These are phyloP conservation scores for Etia nguti DNA, from an alignment of 2,113 vertebrate species.

Conservation along the genomic window DNA sequence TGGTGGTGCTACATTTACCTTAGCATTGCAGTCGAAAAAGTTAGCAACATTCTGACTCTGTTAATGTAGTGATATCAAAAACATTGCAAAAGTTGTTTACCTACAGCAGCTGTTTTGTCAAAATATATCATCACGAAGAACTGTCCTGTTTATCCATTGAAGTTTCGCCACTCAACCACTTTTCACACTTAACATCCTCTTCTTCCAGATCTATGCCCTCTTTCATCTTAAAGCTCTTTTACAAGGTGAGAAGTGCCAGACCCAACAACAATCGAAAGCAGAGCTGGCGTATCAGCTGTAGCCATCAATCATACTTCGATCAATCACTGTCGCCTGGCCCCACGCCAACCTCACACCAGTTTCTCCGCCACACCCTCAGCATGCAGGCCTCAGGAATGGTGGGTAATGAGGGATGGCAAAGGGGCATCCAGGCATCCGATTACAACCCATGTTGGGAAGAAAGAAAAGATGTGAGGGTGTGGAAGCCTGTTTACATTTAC, in stretches of 20 bases:
- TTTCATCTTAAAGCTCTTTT: conserved; percentile 58
- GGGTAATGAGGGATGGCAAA: conserved; percentile 65
- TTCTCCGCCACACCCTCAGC: conserved; percentile 49
- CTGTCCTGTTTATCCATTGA: neutral
- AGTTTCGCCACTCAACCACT: conserved; percentile 1
- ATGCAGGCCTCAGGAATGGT: conserved; percentile 59
- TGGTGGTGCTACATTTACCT: neutral
- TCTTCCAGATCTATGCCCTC: conserved; percentile 5
- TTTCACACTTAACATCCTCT: conserved; percentile 22
- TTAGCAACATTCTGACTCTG: neutral
- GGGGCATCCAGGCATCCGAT: conserved; percentile 47
- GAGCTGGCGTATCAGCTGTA: conserved; percentile 71
- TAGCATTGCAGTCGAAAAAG: neutral
- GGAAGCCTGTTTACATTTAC: conserved; percentile 47
- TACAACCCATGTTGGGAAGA: conserved; percentile 63
- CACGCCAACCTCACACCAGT: conserved; percentile 37
- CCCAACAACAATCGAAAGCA: conserved; percentile 72
- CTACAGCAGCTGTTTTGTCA: neutral
- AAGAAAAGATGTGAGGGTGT: conserved; percentile 37
- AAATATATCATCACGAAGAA: neutral
- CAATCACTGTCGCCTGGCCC: conserved; percentile 65
- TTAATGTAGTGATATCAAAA: neutral
- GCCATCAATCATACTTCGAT: conserved; percentile 71
- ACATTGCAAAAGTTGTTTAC: neutral
- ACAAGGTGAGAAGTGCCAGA: conserved; percentile 75